Conservation (phyloP, 2,888 invertebrate species). For the Mythimna ferrago region DNA sequence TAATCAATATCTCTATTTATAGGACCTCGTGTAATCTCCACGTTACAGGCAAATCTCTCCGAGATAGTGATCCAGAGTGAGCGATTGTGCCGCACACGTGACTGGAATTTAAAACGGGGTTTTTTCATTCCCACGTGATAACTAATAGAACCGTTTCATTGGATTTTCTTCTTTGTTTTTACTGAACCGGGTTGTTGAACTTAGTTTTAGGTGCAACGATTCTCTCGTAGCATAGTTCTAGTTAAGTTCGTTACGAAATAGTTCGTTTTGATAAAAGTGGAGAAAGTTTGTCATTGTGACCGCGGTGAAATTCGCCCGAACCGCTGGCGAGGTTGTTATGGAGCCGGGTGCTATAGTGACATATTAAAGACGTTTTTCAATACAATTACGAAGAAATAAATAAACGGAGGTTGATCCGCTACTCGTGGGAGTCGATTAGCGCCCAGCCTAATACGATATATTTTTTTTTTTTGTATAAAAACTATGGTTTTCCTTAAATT, state of each 20-base stretch:
- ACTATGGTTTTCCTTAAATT: too few relatives aligned
- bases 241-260: background rate
- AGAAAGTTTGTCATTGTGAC: too few relatives aligned
- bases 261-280: background rate
- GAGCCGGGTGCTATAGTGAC: too few relatives aligned
- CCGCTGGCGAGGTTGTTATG: too few relatives aligned
- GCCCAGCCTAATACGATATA: too few relatives aligned
- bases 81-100: conserved; percentile 49
- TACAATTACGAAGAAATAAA: too few relatives aligned
- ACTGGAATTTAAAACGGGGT: conserved; percentile 34
- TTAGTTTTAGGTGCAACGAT: background rate
- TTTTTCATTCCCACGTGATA: conserved; percentile 49
- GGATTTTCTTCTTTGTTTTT: conserved; percentile 33
- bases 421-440: too few relatives aligned
- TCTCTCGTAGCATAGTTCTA: background rate
- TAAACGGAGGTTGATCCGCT: too few relatives aligned
- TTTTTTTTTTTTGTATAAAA: too few relatives aligned
- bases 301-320: too few relatives aligned
- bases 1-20: conserved; percentile 42
- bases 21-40: conserved; percentile 14
- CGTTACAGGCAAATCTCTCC: conserved; percentile 43
- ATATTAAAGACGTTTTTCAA: too few relatives aligned
- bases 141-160: conserved; percentile 43
- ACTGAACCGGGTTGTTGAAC: conserved; percentile 19
- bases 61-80: conserved; percentile 44